phyloP scores from a whole-genome alignment of 2,888 invertebrate genomes.

The Cordylochernes scorpioides region DNA sequence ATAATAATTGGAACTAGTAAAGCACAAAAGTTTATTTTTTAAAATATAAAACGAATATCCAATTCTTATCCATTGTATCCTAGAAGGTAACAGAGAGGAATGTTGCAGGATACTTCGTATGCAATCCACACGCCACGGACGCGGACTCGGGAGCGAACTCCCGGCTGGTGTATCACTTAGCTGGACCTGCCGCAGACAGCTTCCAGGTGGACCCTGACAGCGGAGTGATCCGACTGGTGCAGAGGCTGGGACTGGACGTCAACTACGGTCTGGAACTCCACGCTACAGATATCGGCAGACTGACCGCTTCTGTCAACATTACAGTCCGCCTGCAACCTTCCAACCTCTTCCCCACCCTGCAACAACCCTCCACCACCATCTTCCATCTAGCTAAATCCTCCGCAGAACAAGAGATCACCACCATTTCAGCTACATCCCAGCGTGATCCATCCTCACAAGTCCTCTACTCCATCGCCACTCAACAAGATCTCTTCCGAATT shows the following conservation, averaged over 20 bases:
- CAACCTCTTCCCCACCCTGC: conserved; percentile 50
- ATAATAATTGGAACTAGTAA: too few relatives aligned
- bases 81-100: too few relatives aligned
- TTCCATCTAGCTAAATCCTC: conserved; percentile 29
- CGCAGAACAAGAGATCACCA: conserved; percentile 33
- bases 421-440: conserved; percentile 46
- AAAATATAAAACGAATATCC: too few relatives aligned
- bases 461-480: conserved; percentile 55
- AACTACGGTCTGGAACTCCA: conserved; percentile 24
- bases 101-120: conserved; percentile 42
- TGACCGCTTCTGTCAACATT: conserved; percentile 43
- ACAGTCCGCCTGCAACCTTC: conserved; percentile 46
- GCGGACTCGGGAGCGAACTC: conserved; percentile 54
- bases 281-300: conserved; percentile 55
- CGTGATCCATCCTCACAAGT: conserved; percentile 43
- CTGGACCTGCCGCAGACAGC: conserved; percentile 43
- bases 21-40: too few relatives aligned
- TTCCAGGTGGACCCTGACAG: conserved; percentile 51
- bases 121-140: conserved; percentile 63
- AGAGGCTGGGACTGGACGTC: conserved; percentile 37
- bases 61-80: too few relatives aligned
- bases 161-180: conserved; percentile 45
- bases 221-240: conserved; percentile 56
- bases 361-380: conserved; percentile 26
- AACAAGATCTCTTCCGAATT: conserved; percentile 55